These are phyloP conservation scores for Hippocampus abdominalis DNA, from an alignment of 2,113 vertebrate genomes.

Conservation along the genomic window DNA sequence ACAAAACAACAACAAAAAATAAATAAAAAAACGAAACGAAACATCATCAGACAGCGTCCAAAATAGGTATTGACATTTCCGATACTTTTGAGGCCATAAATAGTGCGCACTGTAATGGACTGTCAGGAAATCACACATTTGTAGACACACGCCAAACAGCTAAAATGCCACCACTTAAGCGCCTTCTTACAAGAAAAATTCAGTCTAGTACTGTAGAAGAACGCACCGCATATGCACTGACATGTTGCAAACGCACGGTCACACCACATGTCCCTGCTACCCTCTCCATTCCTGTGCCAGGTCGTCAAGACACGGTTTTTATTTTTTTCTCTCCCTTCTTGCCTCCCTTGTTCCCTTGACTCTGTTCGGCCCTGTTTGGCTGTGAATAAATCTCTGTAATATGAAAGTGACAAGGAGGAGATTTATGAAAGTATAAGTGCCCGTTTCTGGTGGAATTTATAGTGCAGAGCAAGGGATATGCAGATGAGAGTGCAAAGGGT, in stretches of 20 bases:
- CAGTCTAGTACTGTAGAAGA: conserved; percentile 15
- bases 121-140: too few species aligned
- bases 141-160: too few species aligned
- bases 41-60: too few species aligned
- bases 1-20: too few species aligned
- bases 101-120: too few species aligned
- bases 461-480: conserved; percentile 71
- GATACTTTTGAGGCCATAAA: too few species aligned
- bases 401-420: conserved; percentile 81
- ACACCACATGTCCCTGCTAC: conserved; percentile 1
- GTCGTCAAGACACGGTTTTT: conserved; percentile 71
- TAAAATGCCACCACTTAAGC: neutral
- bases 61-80: too few species aligned
- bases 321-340: conserved; percentile 1
- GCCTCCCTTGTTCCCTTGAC: conserved; percentile 37
- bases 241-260: neutral
- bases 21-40: too few species aligned
- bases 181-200: conserved; percentile 23
- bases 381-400: conserved; percentile 88
- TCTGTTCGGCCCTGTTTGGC: conserved; percentile 70
- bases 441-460: conserved; percentile 70
- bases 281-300: conserved; percentile 75
- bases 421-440: conserved; percentile 77
- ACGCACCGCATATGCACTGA: conserved; percentile 12
- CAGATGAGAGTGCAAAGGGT: conserved; percentile 72